Evolutionary conservation across 2,797 vertebrate species (phyloP), one percentile per base, ranked within the genome.

Genomic region (Coilia nasus): DNA sequence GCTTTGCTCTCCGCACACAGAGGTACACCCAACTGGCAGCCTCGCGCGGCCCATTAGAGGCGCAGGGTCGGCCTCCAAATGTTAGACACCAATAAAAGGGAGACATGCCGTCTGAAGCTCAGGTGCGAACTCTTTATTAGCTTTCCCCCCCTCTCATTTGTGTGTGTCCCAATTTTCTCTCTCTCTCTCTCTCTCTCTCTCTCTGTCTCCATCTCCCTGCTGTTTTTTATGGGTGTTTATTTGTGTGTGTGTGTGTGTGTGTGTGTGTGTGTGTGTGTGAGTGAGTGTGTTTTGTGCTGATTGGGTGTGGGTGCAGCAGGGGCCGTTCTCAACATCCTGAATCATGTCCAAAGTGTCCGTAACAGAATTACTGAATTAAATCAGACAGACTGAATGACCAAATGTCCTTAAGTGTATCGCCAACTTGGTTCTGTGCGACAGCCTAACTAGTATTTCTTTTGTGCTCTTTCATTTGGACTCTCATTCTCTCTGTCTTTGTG

Each of bases 1-100:
- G 90, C 92, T 94, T 91, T 90, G 82, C 94, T 90, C 92, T 92
- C 67, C 82, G n/a, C 71, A 81, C 83, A 82, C 84, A 84, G 89
- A 88, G 78, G 86, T 85, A 87, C 75, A 87, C 83, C 85, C 86
- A 88, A 89, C 87, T 90, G 89, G 89, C 89, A 88, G 64, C 64
- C 19, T 71, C 10, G 85, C 88, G 90, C 88, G 83, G 88, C 90
- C 89, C 88, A 87, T 87, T 89, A 92, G 92, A 93, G 91, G 93
- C 93, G 90, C 89, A 91, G 90, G 92, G 91, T 87, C 88, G 85
- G 90, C 87, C 87, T 93, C 90, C 89, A 91, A 88, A 88, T 89
- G 86, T 88, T 87, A 85, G 83, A 86, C 88, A 89, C 86, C 83
- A 92, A 87, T 91, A 89, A 86, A 85, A 83, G 64, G 31, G 83